These are phyloP conservation scores for Hipparchia semele DNA, from an alignment of 2,888 invertebrate species.

Conservation along the genomic window DNA sequence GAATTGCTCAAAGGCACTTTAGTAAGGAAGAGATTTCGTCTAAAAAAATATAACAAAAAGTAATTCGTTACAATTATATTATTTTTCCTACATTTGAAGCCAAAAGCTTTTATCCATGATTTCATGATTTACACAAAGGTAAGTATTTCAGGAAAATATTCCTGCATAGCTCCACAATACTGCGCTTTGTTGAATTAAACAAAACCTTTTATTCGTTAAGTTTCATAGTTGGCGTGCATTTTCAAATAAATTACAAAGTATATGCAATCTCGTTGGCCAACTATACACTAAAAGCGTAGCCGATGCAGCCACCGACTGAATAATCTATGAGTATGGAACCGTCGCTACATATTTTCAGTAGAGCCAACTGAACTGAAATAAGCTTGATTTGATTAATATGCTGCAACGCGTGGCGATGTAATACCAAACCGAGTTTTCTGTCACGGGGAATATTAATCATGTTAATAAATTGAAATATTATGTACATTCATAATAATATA, in stretches of 20 bases:
- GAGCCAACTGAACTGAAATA: constrained; percentile 5
- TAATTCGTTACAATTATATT: no score
- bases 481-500: not conserved
- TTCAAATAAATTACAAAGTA: constrained; percentile 34
- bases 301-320: constrained; percentile 31
- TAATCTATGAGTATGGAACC: constrained; percentile 38
- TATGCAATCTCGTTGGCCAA: constrained; percentile 35
- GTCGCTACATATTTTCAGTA: constrained; percentile 36
- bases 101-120: no score
- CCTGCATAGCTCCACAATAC: not conserved
- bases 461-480: not conserved
- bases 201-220: constrained; percentile 2
- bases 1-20: no score
- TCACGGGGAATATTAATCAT: not conserved
- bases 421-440: constrained; percentile 2
- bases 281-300: constrained; percentile 35
- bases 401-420: constrained; percentile 4
- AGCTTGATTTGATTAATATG: constrained; percentile 17
- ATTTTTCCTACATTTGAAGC: no score
- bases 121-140: not conserved
- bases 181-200: not conserved
- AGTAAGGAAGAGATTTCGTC: no score
- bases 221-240: constrained; percentile 6
- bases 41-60: no score
- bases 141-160: not conserved